phyloP scores from a whole-genome alignment of 2,888 invertebrate species.

The Cheilosia urbana region DNA sequence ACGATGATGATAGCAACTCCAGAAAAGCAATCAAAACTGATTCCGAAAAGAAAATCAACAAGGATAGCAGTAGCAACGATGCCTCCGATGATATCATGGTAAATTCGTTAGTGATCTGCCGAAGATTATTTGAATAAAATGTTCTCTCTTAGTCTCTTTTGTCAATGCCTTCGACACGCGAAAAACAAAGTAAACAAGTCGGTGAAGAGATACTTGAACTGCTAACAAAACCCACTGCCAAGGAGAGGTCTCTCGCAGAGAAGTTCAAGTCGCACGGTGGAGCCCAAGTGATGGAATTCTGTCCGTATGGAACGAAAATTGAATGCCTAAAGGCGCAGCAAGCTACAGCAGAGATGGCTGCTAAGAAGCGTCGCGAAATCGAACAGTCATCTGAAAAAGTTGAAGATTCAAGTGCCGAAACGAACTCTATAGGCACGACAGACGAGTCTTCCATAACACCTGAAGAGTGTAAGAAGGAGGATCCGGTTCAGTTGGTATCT shows the following conservation, averaged over 20 bases:
- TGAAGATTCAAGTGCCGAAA: slow-evolving; percentile 73
- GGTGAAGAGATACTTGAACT: slow-evolving; percentile 98
- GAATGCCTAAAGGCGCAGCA: slow-evolving; percentile 89
- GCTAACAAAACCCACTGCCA: slow-evolving; percentile 97
- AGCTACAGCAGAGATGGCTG: slow-evolving; percentile 82
- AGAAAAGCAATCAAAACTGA: slow-evolving; percentile 78
- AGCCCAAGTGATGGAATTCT: slow-evolving; percentile 97
- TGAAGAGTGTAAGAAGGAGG: slow-evolving; percentile 65
- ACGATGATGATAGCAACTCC: slow-evolving; percentile 79
- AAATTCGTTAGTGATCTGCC: not conserved
- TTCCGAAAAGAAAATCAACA: slow-evolving; percentile 75
- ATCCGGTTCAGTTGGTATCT: slow-evolving; percentile 20
- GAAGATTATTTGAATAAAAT: slow-evolving; percentile 12
- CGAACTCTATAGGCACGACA: slow-evolving; percentile 76
- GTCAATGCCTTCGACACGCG: slow-evolving; percentile 92
- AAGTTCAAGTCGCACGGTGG: slow-evolving; percentile 98
- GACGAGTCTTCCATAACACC: slow-evolving; percentile 78
- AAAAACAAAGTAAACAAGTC: slow-evolving; percentile 97
- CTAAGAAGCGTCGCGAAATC: slow-evolving; percentile 79
- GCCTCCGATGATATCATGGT: slow-evolving; percentile 89
- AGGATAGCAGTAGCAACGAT: slow-evolving; percentile 80
- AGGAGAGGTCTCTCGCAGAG: slow-evolving; percentile 97
- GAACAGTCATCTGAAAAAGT: slow-evolving; percentile 66
- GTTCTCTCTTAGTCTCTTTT: slow-evolving; percentile 79
- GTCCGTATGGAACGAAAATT: slow-evolving; percentile 96